Conservation (phyloP, 2,888 invertebrate genomes). For the Volucella inflata region DNA sequence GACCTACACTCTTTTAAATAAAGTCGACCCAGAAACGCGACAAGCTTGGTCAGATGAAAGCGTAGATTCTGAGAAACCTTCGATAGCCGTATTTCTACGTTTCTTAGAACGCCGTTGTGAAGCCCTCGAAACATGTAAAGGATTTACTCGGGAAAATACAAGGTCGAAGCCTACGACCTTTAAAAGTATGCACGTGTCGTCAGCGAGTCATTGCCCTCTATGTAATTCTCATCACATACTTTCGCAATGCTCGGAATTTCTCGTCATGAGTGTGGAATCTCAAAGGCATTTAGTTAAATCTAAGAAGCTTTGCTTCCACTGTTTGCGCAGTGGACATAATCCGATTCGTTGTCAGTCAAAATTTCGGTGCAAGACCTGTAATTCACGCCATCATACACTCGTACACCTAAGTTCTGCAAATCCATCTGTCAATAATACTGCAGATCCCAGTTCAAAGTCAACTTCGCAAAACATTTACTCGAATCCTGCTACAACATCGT, state of each 20-base stretch:
- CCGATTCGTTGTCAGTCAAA: too few species aligned
- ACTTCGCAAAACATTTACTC: background rate
- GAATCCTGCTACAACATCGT: background rate
- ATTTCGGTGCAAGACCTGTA: background rate
- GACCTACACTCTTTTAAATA: slow-evolving; percentile 24
- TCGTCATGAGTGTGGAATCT: background rate
- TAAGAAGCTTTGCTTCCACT: slow-evolving; percentile 3
- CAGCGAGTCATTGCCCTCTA: too few species aligned
- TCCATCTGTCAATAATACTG: background rate
- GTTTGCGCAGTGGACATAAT: background rate
- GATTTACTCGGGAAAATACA: too few species aligned
- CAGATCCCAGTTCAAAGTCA: too few species aligned
- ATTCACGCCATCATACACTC: too few species aligned
- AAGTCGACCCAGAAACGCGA: slow-evolving; percentile 23
- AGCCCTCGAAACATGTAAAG: slow-evolving; percentile 10
- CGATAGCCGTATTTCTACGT: slow-evolving; percentile 10
- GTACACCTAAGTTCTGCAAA: too few species aligned
- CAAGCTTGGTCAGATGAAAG: slow-evolving; percentile 18
- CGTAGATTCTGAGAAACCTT: background rate
- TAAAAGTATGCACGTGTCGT: too few species aligned
- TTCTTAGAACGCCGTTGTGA: slow-evolving; percentile 43
- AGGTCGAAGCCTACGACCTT: too few species aligned
- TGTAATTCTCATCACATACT: background rate
- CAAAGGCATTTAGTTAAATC: background rate
- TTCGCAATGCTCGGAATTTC: background rate